Percentiles rank a stretch among this genome's conserved stretches.
phyloP scores from a whole-genome alignment of 2,888 invertebrate genomes.

The Dexiosoma caninum region DNA sequence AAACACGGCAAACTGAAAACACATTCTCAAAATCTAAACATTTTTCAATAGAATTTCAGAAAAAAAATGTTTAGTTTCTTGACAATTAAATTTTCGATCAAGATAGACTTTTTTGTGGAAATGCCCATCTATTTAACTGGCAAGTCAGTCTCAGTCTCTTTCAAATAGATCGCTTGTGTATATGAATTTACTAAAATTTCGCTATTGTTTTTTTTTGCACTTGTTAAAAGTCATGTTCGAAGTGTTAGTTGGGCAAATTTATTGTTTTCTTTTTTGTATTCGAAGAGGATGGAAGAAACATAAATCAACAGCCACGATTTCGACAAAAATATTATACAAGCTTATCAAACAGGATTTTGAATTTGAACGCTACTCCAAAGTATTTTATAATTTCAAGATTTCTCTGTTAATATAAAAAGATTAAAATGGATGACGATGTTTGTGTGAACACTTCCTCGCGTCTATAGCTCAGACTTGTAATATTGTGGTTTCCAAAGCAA shows the following conservation, averaged over 20 bases:
- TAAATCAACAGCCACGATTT: constrained; percentile 54
- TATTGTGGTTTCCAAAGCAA: background rate
- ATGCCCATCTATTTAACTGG: too few relatives aligned
- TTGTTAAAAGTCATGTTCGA: background rate
- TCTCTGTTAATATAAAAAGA: constrained; percentile 1
- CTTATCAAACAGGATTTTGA: constrained; percentile 49
- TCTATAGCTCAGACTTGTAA: constrained; percentile 9
- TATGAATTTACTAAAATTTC: too few relatives aligned
- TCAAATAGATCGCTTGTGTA: too few relatives aligned
- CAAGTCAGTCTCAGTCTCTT: too few relatives aligned
- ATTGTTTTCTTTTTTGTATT: constrained; percentile 28
- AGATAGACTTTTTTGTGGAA: too few relatives aligned
- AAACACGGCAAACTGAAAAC: too few relatives aligned
- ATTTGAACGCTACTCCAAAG: constrained; percentile 37
- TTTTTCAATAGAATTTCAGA: too few relatives aligned
- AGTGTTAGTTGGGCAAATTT: constrained; percentile 20
- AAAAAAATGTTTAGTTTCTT: too few relatives aligned
- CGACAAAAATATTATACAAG: constrained; percentile 39
- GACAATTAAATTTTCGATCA: too few relatives aligned
- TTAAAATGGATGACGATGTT: constrained; percentile 31
- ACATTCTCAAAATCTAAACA: too few relatives aligned
- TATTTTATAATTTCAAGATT: background rate
- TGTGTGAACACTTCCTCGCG: background rate
- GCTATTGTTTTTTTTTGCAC: too few relatives aligned
- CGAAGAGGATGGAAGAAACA: constrained; percentile 29